Evolutionary conservation across 1,140 invertebrate species (phyloP).

Genomic region (Drosophila jambulina): DNA sequence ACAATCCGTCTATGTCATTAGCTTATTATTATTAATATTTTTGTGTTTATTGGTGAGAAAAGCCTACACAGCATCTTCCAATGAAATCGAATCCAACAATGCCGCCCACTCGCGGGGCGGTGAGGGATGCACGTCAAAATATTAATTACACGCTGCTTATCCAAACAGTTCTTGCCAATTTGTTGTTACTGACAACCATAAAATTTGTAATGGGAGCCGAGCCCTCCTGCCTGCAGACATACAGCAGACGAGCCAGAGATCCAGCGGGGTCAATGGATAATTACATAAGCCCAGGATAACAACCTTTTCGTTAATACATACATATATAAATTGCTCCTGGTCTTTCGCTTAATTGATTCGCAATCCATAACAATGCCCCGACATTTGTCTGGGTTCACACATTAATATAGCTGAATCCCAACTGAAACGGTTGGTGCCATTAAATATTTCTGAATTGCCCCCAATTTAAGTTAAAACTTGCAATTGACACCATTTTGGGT

Average conservation of each 20-base stretch:
- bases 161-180: conserved; percentile 50
- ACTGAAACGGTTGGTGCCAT: conserved; percentile 2
- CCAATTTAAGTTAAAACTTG: conserved; percentile 1
- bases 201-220: conserved; percentile 63
- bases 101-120: neutral
- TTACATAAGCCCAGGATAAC: conserved; percentile 41
- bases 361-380: neutral
- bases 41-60: conserved; percentile 25
- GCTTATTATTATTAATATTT: conserved; percentile 43
- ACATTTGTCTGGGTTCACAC: conserved; percentile 52
- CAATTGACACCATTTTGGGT: conserved; percentile 11
- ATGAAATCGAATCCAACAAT: conserved; percentile 40
- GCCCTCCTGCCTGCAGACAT: conserved; percentile 38
- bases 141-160: conserved; percentile 71
- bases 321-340: neutral
- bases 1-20: conserved; percentile 63
- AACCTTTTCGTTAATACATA: neutral
- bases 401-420: conserved; percentile 18
- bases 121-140: conserved; percentile 42
- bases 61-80: conserved; percentile 13
- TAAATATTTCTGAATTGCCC: conserved; percentile 39
- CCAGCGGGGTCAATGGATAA: conserved; percentile 38
- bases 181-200: conserved; percentile 45
- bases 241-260: conserved; percentile 26
- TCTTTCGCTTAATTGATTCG: conserved; percentile 13